Evolutionary conservation across 2,113 vertebrate genomes (phyloP).

Genomic region (Burhinus bistriatus): DNA sequence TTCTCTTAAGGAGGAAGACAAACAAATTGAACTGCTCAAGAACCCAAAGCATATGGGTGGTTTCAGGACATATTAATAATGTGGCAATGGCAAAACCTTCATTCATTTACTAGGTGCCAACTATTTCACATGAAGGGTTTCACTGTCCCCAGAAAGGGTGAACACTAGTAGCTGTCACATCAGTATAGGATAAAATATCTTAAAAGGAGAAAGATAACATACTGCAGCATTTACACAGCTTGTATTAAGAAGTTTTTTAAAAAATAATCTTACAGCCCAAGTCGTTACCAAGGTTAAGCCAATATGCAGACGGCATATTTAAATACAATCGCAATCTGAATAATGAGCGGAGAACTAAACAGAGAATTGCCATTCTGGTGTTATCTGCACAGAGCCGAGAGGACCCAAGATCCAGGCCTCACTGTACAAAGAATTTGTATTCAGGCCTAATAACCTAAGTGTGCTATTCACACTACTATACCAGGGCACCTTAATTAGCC

Average conservation of each 20-base stretch:
- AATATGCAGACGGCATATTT: neutral
- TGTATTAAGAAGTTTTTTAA: neutral
- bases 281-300: neutral
- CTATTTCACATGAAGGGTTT: neutral
- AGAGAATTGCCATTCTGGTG: neutral
- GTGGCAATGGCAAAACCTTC: neutral
- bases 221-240: neutral
- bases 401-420: neutral
- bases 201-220: neutral
- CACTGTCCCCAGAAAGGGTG: neutral
- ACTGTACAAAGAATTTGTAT: fast-evolving
- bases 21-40: neutral
- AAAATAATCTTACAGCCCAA: neutral
- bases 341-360: neutral
- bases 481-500: neutral
- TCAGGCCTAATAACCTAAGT: neutral
- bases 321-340: neutral
- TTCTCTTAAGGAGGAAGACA: neutral
- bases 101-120: neutral
- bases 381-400: neutral
- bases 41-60: neutral
- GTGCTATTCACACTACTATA: neutral
- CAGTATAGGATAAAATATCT: neutral
- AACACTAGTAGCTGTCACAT: neutral
- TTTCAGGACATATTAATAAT: neutral